phyloP scores from a whole-genome alignment of 2,888 invertebrate genomes.

The Heteromurus nitidus region DNA sequence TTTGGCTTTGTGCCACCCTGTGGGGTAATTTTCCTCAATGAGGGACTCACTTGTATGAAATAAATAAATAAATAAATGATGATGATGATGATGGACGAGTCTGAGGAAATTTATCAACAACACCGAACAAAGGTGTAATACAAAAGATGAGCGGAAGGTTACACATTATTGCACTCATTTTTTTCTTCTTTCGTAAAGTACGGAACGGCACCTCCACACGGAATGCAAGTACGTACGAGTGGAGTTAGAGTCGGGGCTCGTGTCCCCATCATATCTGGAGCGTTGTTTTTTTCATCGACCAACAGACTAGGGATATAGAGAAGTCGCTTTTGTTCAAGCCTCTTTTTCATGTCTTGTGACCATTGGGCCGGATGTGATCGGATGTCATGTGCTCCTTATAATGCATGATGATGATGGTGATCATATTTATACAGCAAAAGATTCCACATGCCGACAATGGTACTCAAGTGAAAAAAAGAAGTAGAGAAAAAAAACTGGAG shows the following conservation, averaged over 20 bases:
- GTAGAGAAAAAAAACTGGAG: constrained; percentile 2
- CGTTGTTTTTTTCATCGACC: background rate
- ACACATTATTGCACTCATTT: constrained; percentile 54
- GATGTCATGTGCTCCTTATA: constrained; percentile 58
- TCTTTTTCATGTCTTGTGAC: constrained; percentile 64
- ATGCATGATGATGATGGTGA: constrained; percentile 56
- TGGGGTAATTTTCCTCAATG: too few relatives aligned
- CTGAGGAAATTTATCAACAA: constrained; percentile 44
- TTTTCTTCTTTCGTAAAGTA: constrained; percentile 9
- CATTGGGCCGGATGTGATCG: constrained; percentile 66
- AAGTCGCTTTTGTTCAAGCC: constrained; percentile 58
- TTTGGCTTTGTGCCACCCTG: too few relatives aligned
- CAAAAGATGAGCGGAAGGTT: constrained; percentile 54
- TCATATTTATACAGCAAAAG: constrained; percentile 50
- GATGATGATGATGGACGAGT: constrained; percentile 34
- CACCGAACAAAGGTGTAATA: constrained; percentile 13
- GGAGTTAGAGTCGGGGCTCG: too few relatives aligned
- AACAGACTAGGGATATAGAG: too few relatives aligned
- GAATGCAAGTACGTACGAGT: too few relatives aligned
- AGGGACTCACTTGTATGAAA: too few relatives aligned
- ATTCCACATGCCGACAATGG: constrained; percentile 60
- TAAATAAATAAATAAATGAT: background rate
- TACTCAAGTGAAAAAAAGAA: constrained; percentile 44
- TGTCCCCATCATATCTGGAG: too few relatives aligned
- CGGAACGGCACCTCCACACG: background rate